A percentile compares a stretch with the other conserved stretches of the same genome.
Evolutionary conservation across 2,888 invertebrate genomes (phyloP).

Genomic region (Pyrocoelia pectoralis): DNA sequence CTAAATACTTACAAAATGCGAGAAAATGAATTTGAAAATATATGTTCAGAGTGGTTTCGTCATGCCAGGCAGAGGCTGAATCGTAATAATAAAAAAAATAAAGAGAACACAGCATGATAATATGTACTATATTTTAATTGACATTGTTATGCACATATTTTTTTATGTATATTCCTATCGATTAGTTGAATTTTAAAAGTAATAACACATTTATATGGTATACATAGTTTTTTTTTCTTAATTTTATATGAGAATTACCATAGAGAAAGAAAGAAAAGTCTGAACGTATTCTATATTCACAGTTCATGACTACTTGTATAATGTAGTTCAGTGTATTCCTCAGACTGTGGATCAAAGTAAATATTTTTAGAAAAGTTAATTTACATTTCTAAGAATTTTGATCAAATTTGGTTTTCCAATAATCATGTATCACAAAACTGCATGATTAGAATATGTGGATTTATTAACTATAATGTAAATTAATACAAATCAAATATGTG

Average conservation of each 20-base stretch:
- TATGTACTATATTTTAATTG: slow-evolving; percentile 1
- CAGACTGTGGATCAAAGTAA: slow-evolving; percentile 4
- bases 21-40: neutral
- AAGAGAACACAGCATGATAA: no score
- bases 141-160: neutral
- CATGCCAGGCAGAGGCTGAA: slow-evolving; percentile 4
- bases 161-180: neutral
- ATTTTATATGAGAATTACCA: no score
- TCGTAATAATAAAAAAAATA: slow-evolving; percentile 4
- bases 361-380: slow-evolving; percentile 4
- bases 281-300: neutral
- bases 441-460: neutral
- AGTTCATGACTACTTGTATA: neutral
- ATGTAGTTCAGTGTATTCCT: neutral
- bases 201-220: neutral
- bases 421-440: no score
- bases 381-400: neutral
- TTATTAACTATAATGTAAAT: neutral
- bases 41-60: neutral
- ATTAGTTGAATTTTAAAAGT: neutral
- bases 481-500: neutral
- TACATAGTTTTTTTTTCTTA: neutral
- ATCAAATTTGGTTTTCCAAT: no score
- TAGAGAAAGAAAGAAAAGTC: slow-evolving; percentile 1
- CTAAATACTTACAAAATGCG: neutral